phyloP scores from a whole-genome alignment of 2,113 vertebrate species.

The Mustelus asterias region DNA sequence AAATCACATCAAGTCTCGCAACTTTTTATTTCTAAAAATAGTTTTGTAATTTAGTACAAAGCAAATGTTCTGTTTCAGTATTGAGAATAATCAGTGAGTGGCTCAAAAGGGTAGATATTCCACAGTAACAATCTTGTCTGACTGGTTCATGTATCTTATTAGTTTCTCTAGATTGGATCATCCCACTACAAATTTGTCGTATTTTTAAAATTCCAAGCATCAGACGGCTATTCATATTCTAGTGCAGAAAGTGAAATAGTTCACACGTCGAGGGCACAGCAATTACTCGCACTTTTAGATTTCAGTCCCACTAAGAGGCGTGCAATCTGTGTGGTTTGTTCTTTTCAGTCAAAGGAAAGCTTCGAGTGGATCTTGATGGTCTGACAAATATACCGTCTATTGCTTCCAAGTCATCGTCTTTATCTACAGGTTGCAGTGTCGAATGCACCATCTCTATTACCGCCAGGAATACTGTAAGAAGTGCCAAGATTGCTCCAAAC shows the following conservation, averaged over 20 bases:
- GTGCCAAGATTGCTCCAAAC: conserved; percentile 5
- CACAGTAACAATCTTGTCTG: neutral
- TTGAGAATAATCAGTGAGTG: neutral
- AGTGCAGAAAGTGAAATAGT: neutral
- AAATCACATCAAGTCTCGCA: neutral
- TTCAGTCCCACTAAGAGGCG: neutral
- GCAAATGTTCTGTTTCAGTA: neutral
- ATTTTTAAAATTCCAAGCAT: neutral
- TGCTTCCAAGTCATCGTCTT: neutral
- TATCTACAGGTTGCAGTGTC: neutral
- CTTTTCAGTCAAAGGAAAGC: neutral
- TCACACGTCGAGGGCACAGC: no score
- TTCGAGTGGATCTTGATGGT: neutral
- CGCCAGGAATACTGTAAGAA: conserved; percentile 20
- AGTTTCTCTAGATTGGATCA: neutral
- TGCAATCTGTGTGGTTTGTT: neutral
- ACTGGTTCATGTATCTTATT: neutral
- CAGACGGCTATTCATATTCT: neutral
- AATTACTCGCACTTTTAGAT: neutral
- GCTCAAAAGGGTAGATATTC: neutral
- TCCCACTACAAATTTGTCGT: neutral
- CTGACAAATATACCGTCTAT: neutral
- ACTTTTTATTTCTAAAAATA: neutral
- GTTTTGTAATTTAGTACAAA: neutral
- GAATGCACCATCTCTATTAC: conserved; percentile 15